Conservation (phyloP, 2,797 vertebrate genomes). For the Scolopax rusticola region DNA sequence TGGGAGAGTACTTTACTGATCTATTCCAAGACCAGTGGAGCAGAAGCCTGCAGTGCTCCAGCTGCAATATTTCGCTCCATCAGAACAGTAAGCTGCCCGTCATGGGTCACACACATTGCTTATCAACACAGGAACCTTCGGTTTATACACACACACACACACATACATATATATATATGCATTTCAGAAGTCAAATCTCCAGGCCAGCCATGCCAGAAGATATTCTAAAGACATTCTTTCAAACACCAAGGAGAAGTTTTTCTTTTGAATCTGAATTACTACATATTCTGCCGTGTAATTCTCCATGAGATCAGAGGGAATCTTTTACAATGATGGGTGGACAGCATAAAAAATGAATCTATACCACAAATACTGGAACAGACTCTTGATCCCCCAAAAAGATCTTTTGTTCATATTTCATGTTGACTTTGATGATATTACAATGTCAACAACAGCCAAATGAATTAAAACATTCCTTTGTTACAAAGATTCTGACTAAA, state of each 20-base stretch:
- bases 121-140: constrained; percentile 1
- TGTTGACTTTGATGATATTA: constrained; percentile 49
- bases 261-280: background rate
- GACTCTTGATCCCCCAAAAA: background rate
- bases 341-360: background rate
- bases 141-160: too few species aligned
- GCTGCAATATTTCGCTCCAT: constrained; percentile 52
- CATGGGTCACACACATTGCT: constrained; percentile 54
- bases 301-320: background rate
- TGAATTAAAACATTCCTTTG: constrained; percentile 60
- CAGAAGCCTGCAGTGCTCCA: constrained; percentile 42
- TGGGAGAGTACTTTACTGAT: constrained; percentile 51
- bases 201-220: background rate
- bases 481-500: constrained; percentile 56
- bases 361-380: background rate
- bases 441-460: constrained; percentile 62
- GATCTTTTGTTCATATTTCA: constrained; percentile 27
- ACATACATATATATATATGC: background rate
- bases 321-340: background rate
- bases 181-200: constrained; percentile 54
- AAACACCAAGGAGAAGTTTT: background rate
- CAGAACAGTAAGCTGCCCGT: constrained; percentile 50
- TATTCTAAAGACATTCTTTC: background rate
- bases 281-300: background rate
- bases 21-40: constrained; percentile 51